Evolutionary conservation across 2,797 vertebrate species (phyloP).

Genomic region (Alcedo atthis): DNA sequence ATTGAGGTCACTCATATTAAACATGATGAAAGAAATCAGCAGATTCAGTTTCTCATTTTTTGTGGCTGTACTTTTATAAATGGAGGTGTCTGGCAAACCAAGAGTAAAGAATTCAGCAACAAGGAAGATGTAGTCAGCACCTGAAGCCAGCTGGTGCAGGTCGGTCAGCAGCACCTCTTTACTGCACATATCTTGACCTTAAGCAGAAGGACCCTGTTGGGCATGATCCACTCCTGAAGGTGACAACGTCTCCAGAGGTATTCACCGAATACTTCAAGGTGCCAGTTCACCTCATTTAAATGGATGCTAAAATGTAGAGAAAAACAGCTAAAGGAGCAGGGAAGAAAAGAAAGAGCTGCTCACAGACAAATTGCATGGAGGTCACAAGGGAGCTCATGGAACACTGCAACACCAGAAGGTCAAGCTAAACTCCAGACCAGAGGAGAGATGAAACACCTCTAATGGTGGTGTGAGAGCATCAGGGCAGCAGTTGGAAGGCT

Average conservation of each 20-base stretch:
- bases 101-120: neutral
- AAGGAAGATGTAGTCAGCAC: neutral
- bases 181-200: neutral
- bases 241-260: neutral
- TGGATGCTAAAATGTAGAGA: neutral
- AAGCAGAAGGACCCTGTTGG: neutral
- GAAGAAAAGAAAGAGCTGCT: neutral
- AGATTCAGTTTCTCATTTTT: neutral
- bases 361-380: neutral
- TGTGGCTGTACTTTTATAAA: neutral
- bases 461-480: fast-evolving
- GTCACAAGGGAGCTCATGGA: neutral
- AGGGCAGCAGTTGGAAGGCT: neutral
- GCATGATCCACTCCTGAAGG: neutral
- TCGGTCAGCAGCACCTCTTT: neutral
- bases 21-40: neutral
- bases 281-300: neutral
- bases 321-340: neutral
- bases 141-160: neutral
- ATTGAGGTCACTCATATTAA: neutral
- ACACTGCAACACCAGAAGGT: neutral
- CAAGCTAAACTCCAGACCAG: neutral
- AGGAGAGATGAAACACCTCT: neutral
- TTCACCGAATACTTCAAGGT: neutral
- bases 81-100: neutral